Evolutionary conservation across 92 coral and sea anemone species (phyloP).

Genomic region (Blastomussa wellsi): DNA sequence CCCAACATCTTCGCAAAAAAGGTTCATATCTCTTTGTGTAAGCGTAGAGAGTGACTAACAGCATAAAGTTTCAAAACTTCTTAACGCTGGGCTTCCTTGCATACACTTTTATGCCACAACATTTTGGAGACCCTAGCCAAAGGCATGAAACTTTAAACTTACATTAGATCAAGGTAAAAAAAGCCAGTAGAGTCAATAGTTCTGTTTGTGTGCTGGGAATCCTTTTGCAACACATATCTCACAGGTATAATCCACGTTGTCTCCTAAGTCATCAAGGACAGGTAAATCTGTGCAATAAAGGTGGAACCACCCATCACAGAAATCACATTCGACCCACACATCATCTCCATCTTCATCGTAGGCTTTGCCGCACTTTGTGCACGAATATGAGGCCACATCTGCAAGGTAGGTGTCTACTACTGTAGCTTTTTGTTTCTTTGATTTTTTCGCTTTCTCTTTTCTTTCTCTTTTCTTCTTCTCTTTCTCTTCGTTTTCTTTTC

Average conservation of each 20-base stretch:
- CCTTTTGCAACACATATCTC: background rate
- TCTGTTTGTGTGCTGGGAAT: background rate
- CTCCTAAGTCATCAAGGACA: slow-evolving; percentile 3
- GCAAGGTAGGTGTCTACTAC: background rate
- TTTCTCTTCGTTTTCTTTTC: background rate
- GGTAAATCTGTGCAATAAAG: slow-evolving; percentile 14
- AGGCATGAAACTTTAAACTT: too few species aligned
- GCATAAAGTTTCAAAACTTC: too few species aligned
- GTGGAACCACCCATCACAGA: slow-evolving; percentile 8
- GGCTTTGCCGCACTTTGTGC: background rate
- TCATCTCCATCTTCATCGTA: background rate
- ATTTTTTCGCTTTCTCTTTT: background rate
- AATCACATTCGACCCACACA: slow-evolving; percentile 28
- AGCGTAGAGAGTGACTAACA: too few species aligned
- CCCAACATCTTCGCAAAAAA: too few species aligned
- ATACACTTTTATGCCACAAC: too few species aligned
- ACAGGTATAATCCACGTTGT: slow-evolving; percentile 5
- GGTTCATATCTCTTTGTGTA: too few species aligned
- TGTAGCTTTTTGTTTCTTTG: background rate
- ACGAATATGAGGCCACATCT: background rate
- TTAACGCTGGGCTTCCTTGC: too few species aligned
- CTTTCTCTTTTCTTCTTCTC: background rate
- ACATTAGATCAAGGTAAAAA: too few species aligned
- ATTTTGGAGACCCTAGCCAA: too few species aligned
- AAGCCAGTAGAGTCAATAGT: too few species aligned